Evolutionary conservation across 2,113 vertebrate species (phyloP).

Genomic region (Ifrita kowaldi): DNA sequence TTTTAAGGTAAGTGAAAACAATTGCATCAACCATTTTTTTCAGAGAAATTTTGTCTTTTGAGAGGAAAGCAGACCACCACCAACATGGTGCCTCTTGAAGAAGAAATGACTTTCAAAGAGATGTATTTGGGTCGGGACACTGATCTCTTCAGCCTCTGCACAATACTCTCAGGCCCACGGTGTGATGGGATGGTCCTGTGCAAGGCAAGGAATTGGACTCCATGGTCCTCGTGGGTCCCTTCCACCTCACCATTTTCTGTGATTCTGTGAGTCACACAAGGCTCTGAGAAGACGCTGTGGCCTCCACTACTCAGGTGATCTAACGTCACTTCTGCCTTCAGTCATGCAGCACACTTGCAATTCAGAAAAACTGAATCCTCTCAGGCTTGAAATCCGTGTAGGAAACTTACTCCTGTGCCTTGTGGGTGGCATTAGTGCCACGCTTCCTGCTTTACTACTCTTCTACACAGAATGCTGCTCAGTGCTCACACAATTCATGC

Average conservation of each 20-base stretch:
- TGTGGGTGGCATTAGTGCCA: not conserved
- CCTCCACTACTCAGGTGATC: not conserved
- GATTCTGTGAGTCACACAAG: not conserved
- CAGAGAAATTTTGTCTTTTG: not conserved
- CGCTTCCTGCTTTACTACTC: not conserved
- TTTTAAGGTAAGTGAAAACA: not conserved
- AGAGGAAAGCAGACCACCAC: not conserved
- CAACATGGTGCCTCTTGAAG: not conserved
- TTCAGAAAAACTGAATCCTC: not conserved
- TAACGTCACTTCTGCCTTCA: not conserved
- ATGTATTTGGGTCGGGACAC: not conserved
- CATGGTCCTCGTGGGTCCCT: not conserved
- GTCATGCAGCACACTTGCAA: not conserved
- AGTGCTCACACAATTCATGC: not conserved
- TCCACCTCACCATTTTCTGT: fast-evolving
- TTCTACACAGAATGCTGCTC: not conserved
- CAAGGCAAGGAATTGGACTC: not conserved
- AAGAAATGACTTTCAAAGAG: not conserved
- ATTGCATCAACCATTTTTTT: not conserved
- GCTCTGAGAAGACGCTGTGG: not conserved
- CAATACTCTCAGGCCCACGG: fast-evolving
- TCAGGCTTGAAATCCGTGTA: not conserved
- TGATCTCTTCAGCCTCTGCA: not conserved
- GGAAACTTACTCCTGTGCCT: not conserved
- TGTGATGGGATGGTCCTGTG: not conserved